Evolutionary conservation across 2,888 invertebrate genomes (phyloP).

Genomic region (Brenthis ino): DNA sequence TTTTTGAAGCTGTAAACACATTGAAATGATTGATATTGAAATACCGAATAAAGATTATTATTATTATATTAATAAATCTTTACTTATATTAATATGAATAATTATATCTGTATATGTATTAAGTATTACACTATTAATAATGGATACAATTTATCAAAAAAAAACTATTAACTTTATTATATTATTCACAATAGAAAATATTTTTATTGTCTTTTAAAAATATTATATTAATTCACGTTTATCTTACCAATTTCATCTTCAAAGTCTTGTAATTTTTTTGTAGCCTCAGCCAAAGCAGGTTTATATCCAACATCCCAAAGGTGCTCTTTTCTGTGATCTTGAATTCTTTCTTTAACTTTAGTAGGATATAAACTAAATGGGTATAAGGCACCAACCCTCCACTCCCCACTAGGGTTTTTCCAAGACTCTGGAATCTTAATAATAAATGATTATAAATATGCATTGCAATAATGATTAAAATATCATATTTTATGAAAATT

Average conservation of each 20-base stretch:
- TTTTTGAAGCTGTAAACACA: conserved; percentile 60
- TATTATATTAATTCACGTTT: too few species aligned
- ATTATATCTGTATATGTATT: too few species aligned
- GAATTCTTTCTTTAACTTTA: conserved; percentile 90
- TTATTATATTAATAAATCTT: not conserved
- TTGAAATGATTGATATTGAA: not conserved
- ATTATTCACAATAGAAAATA: too few species aligned
- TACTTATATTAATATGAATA: not conserved
- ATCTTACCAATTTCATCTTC: conserved; percentile 84
- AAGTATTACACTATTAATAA: too few species aligned
- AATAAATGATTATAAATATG: conserved; percentile 20
- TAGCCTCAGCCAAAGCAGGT: conserved; percentile 88
- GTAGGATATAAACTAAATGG: conserved; percentile 94
- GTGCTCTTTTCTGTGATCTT: conserved; percentile 89
- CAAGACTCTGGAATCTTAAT: conserved; percentile 89
- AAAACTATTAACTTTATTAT: too few species aligned
- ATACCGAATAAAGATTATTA: too few species aligned
- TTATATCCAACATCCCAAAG: conserved; percentile 94
- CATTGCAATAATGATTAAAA: not conserved
- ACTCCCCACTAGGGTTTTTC: conserved; percentile 92
- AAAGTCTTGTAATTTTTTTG: conserved; percentile 88
- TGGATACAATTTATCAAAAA: too few species aligned
- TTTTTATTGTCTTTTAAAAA: too few species aligned
- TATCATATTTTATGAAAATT: not conserved
- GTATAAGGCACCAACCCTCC: conserved; percentile 93